phyloP scores from a whole-genome alignment of 2,888 invertebrate species.

The Tolmerus cingulatus region DNA sequence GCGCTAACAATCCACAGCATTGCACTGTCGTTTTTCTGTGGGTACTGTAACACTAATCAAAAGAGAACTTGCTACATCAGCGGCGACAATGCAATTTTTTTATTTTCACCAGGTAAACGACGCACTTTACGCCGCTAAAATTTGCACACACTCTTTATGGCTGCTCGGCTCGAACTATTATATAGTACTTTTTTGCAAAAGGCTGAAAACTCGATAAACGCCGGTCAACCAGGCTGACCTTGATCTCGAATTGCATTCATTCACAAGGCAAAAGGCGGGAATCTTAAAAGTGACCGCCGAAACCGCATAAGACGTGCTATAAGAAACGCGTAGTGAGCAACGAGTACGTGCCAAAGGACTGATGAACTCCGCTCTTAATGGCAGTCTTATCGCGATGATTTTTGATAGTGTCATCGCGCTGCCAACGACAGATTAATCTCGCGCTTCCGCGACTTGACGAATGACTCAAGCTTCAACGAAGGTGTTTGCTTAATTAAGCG shows the following conservation, averaged over 20 bases:
- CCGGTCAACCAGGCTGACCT: background rate
- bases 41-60: background rate
- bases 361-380: background rate
- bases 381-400: background rate
- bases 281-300: background rate
- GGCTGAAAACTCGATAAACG: background rate
- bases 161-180: background rate
- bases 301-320: background rate
- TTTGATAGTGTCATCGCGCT: conserved; percentile 2
- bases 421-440: background rate
- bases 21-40: background rate
- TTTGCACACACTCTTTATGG: background rate
- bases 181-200: background rate
- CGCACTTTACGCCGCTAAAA: background rate
- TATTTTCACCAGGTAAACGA: background rate
- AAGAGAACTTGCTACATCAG: background rate
- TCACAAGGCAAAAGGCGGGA: background rate
- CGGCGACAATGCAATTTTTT: background rate
- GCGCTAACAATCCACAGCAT: background rate
- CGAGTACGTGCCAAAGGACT: background rate
- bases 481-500: background rate
- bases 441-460: background rate
- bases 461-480: background rate
- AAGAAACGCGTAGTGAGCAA: background rate
- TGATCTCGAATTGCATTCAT: conserved; percentile 7